phyloP scores from a whole-genome alignment of 2,888 invertebrate genomes.

The Tachina fera region DNA sequence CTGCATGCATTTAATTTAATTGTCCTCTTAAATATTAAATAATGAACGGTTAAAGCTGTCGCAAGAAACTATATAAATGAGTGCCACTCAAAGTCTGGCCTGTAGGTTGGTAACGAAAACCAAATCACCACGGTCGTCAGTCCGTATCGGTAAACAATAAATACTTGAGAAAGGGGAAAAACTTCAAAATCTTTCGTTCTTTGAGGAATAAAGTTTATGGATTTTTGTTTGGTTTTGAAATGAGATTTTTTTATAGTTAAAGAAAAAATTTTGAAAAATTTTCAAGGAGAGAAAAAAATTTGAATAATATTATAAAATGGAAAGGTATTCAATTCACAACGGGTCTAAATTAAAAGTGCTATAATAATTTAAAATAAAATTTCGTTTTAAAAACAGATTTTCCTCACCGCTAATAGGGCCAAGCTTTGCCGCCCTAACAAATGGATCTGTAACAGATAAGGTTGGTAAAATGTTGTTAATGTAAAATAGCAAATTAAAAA shows the following conservation, averaged over 20 bases:
- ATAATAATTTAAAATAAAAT: slow-evolving; percentile 8
- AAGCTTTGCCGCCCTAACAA: slow-evolving; percentile 83
- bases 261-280: slow-evolving; percentile 32
- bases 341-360: neutral
- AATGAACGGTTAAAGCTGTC: neutral
- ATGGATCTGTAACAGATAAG: slow-evolving; percentile 93
- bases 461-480: slow-evolving; percentile 80
- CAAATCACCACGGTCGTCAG: slow-evolving; percentile 79
- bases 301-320: slow-evolving; percentile 74
- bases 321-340: slow-evolving; percentile 76
- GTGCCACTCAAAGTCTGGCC: slow-evolving; percentile 55
- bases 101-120: slow-evolving; percentile 77
- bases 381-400: slow-evolving; percentile 58
- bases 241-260: slow-evolving; percentile 73
- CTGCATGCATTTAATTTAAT: slow-evolving; percentile 58
- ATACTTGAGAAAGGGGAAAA: slow-evolving; percentile 58
- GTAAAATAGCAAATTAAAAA: neutral
- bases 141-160: slow-evolving; percentile 75
- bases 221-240: slow-evolving; percentile 72
- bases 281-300: neutral
- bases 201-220: slow-evolving; percentile 5
- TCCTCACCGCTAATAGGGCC: slow-evolving; percentile 78
- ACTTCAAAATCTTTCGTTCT: slow-evolving; percentile 22
- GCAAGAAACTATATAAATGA: slow-evolving; percentile 77
- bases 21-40: slow-evolving; percentile 46